Conservation (phyloP, 2,888 invertebrate genomes). For the Agonum fuliginosum region DNA sequence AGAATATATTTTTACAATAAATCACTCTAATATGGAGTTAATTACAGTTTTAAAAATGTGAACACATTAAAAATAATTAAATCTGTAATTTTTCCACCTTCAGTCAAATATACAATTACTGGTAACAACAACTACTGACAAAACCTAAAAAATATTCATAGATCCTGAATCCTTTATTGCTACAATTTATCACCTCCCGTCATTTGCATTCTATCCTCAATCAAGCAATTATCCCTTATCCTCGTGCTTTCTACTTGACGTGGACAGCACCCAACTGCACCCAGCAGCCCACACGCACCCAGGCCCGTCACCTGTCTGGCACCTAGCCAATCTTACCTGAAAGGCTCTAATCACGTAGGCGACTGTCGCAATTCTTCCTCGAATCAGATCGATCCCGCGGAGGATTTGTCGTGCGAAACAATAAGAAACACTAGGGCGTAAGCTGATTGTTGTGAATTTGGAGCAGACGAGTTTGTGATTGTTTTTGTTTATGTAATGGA, state of each 20-base stretch:
- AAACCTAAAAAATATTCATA: too few relatives aligned
- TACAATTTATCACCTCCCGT: background rate
- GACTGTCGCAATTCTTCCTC: conserved; percentile 41
- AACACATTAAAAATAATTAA: too few relatives aligned
- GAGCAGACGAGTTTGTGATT: conserved; percentile 2
- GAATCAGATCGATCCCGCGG: conserved; percentile 21
- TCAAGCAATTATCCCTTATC: too few relatives aligned
- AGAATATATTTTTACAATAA: too few relatives aligned
- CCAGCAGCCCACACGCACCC: background rate
- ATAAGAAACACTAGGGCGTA: conserved; percentile 6
- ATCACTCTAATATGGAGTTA: too few relatives aligned
- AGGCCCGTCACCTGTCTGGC: background rate
- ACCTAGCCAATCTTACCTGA: background rate
- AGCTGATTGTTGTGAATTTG: background rate
- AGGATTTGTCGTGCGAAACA: conserved; percentile 47
- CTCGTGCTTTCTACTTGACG: too few relatives aligned
- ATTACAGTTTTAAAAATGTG: too few relatives aligned
- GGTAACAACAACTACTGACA: too few relatives aligned
- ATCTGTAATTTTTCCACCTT: too few relatives aligned
- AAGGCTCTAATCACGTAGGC: conserved; percentile 14
- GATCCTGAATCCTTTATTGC: too few relatives aligned
- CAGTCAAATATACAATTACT: too few relatives aligned
- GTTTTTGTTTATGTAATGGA: background rate
- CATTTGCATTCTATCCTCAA: too few relatives aligned
- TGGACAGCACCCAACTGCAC: conserved; percentile 37